These are phyloP conservation scores for Leucoptera coffeella DNA, from an alignment of 2,888 invertebrate genomes.

Conservation along the genomic window DNA sequence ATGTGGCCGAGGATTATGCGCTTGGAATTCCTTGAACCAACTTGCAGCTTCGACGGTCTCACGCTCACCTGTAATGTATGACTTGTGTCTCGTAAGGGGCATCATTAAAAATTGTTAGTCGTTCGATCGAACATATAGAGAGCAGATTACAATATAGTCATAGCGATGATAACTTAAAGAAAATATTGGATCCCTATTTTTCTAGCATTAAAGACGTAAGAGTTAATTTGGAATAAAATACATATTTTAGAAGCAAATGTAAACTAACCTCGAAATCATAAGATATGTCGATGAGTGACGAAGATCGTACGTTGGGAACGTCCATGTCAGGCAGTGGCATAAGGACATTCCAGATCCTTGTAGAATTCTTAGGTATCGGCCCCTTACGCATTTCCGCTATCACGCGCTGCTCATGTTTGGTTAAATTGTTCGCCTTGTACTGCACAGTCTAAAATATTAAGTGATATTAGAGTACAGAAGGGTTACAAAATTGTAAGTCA, in stretches of 20 bases:
- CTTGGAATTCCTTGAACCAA: conserved; percentile 12
- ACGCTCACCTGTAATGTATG: conserved; percentile 23
- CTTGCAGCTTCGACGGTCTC: conserved; percentile 20
- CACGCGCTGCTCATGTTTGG: conserved; percentile 11
- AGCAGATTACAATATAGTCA: neutral
- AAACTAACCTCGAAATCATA: conserved; percentile 49
- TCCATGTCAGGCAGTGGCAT: conserved; percentile 63
- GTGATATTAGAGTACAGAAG: too few species aligned
- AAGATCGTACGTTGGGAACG: conserved; percentile 61
- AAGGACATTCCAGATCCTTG: conserved; percentile 57
- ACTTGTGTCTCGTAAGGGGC: too few species aligned
- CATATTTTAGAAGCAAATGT: neutral
- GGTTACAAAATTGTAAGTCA: too few species aligned
- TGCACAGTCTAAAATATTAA: too few species aligned
- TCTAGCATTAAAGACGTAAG: neutral
- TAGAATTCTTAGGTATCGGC: conserved; percentile 51
- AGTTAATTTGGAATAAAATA: neutral
- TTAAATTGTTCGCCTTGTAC: neutral
- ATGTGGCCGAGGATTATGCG: conserved; percentile 22
- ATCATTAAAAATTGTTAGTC: neutral
- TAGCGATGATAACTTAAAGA: too few species aligned
- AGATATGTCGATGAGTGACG: conserved; percentile 61
- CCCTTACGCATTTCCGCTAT: conserved; percentile 32
- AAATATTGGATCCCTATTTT: neutral
- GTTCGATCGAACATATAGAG: neutral